Base-by-base conservation (phyloP, 2,888 invertebrate genomes). In the Parnassius glacialis region DNA sequence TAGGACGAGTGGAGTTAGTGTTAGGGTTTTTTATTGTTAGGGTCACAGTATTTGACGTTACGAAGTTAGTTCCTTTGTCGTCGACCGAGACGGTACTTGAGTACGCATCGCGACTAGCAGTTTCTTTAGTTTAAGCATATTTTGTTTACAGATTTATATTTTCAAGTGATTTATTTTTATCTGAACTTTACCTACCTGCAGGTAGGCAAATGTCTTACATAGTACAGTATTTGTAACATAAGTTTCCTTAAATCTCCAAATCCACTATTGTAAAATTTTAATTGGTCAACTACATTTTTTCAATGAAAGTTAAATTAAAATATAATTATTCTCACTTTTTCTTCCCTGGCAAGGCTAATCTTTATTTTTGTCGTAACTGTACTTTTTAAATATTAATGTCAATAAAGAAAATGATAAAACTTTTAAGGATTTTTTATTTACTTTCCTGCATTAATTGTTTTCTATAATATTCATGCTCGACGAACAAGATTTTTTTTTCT, bases 11-110 rank as follows among this genome's bases (percentile, higher is more conserved):
- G 73, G 72, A 68, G 67, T 53, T 69, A 69, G 71, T 62, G 61
- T 2, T 74, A 74, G 74, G 71, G 65, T 71, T 74, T 78, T 74
- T 70, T 69, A 56, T 73, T 70, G 72, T 72, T 78, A 79, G 76
- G 74, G 73, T 80, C 77, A 78, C 87, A 86, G 85, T 87, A 87
- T 87, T 86, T 80, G 77, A 81, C 78, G 73, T 79, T 80, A 72
- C 75, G 74, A 76, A 73, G 70, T 84, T 79, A 80, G 87, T 86
- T 87, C 83, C 85, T 82, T 62, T 50, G 44, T 34, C 61, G 51
- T 20, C 45, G 16, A 20, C 12, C 41, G 52, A 52, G 50, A 16
- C 43, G 34, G 47, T 53, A 41, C 68, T 2, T 13, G n/a, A 13
- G 48, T 48, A 53, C 44, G 1, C 20, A 10, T 68, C 67, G 65